Percentiles rank a stretch among this genome's conserved stretches.
Conservation (phyloP, 2,888 invertebrate species). For the Sminthurinus aureus region DNA sequence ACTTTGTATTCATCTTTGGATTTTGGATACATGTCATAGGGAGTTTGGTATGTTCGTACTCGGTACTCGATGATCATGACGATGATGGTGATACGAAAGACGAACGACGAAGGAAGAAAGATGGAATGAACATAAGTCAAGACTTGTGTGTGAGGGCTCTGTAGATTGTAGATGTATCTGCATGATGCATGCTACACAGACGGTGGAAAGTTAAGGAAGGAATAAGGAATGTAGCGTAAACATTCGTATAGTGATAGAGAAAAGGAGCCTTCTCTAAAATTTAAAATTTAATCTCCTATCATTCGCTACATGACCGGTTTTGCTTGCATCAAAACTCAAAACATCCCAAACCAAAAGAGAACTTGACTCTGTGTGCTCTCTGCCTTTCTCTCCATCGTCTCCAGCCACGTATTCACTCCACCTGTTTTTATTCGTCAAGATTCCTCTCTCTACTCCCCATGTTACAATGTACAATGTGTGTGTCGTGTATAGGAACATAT, state of each 20-base stretch:
- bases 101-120: too few species aligned
- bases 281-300: conserved; percentile 42
- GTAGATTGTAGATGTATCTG: not conserved
- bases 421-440: conserved; percentile 44
- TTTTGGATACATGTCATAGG: conserved; percentile 18
- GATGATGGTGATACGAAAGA: not conserved
- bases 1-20: conserved; percentile 32
- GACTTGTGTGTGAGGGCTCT: not conserved
- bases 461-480: too few species aligned
- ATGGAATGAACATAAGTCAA: not conserved
- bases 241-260: conserved; percentile 8
- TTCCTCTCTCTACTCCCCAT: conserved; percentile 24
- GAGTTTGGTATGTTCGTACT: conserved; percentile 1
- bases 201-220: not conserved
- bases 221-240: not conserved
- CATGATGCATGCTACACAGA: too few species aligned
- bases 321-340: conserved; percentile 36
- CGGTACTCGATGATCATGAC: not conserved
- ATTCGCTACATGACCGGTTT: conserved; percentile 50
- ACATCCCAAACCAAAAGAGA: conserved; percentile 9
- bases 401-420: conserved; percentile 39
- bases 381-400: not conserved
- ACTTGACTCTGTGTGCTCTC: not conserved
- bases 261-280: conserved; percentile 26
- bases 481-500: too few species aligned